A percentile compares a stretch with the other conserved stretches of the same genome.
These are phyloP conservation scores for Clytia hemisphaerica DNA, from an alignment of 30 jellyfish, hydroid and myxozoan genomes.

Conservation along the genomic window DNA sequence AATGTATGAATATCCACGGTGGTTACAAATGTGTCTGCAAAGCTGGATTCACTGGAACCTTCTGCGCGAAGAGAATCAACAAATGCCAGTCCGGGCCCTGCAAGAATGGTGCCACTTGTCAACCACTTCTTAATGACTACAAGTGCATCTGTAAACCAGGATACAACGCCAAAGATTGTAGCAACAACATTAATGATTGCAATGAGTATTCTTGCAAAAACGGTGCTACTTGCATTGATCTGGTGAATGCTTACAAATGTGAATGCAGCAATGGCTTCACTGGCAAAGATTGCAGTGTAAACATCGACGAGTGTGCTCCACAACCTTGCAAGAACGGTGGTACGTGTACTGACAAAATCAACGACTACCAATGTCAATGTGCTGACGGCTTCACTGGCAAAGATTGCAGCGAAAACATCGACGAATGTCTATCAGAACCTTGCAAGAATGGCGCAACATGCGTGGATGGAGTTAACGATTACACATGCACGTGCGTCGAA, in stretches of 20 bases:
- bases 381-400: conserved; percentile 56
- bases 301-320: conserved; percentile 53
- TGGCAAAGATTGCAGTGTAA: conserved; percentile 35
- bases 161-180: conserved; percentile 44
- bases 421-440: conserved; percentile 59
- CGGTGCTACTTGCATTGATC: conserved; percentile 42
- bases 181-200: conserved; percentile 46
- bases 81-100: conserved; percentile 61
- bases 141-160: conserved; percentile 57
- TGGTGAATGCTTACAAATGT: conserved; percentile 34
- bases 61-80: no score
- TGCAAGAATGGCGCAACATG: conserved; percentile 66
- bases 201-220: conserved; percentile 39
- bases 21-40: no score
- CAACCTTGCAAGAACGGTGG: conserved; percentile 54
- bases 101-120: conserved; percentile 38
- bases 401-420: conserved; percentile 42
- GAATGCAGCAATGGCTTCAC: conserved; percentile 44
- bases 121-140: conserved; percentile 27
- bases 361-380: conserved; percentile 51
- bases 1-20: no score
- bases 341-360: conserved; percentile 41
- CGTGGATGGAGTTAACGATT: conserved; percentile 33
- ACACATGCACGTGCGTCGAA: conserved; percentile 46
- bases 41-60: no score